Conservation (phyloP, 2,888 invertebrate genomes). For the Crepidodera aurea region DNA sequence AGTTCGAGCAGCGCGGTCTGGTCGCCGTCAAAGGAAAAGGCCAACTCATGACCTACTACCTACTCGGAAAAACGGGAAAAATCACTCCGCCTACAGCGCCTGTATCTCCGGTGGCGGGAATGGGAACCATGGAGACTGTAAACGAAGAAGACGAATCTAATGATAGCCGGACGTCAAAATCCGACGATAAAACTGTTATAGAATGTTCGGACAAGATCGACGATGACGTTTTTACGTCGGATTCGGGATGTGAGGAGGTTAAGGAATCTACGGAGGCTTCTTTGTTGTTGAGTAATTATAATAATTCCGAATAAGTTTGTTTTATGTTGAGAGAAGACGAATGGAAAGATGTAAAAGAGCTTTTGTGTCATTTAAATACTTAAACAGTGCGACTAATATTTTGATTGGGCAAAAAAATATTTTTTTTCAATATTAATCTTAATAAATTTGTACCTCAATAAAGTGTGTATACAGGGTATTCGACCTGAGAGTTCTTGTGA, state of each 20-base stretch:
- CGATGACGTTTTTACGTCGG: conserved; percentile 54
- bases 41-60: conserved; percentile 92
- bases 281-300: conserved; percentile 49
- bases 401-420: too few species aligned
- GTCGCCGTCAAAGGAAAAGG: conserved; percentile 98
- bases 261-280: conserved; percentile 56
- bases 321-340: not conserved
- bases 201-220: conserved; percentile 53
- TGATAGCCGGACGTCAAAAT: conserved; percentile 58
- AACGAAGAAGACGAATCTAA: conserved; percentile 61
- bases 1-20: conserved; percentile 91
- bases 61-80: conserved; percentile 69
- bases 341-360: not conserved
- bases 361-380: not conserved
- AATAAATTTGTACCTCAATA: too few species aligned
- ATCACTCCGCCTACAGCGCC: conserved; percentile 58
- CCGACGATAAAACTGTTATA: conserved; percentile 59
- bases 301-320: conserved; percentile 2
- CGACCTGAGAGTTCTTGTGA: too few species aligned
- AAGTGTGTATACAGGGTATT: too few species aligned
- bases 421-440: too few species aligned
- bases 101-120: conserved; percentile 53
- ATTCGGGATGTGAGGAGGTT: conserved; percentile 51
- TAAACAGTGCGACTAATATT: too few species aligned
- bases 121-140: conserved; percentile 58